These are phyloP conservation scores for Epirrhoe alternata DNA, from an alignment of 2,888 invertebrate genomes.

Conservation along the genomic window DNA sequence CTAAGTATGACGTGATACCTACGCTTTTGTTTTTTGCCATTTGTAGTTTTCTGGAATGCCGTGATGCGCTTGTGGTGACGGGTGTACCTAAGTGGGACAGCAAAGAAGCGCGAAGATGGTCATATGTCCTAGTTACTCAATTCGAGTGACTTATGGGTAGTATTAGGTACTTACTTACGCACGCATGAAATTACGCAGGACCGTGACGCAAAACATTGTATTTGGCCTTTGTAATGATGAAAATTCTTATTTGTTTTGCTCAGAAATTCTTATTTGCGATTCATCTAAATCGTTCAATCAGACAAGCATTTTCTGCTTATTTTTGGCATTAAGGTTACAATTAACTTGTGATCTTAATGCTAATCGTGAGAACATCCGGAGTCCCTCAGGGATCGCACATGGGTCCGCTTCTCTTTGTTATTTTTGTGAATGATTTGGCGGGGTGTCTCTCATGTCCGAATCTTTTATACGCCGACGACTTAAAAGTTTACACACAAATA, in stretches of 20 bases:
- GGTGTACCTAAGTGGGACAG: not conserved
- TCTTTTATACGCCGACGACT: too few species aligned
- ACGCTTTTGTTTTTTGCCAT: not conserved
- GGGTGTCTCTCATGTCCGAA: too few species aligned
- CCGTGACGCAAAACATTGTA: not conserved
- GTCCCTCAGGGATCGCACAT: too few species aligned
- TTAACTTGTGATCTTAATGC: too few species aligned
- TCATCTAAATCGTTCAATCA: not conserved
- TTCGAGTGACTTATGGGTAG: conserved; percentile 2
- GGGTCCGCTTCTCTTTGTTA: too few species aligned
- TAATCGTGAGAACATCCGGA: too few species aligned
- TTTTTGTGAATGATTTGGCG: too few species aligned
- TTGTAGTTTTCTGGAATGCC: not conserved
- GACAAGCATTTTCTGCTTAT: too few species aligned
- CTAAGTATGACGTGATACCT: too few species aligned
- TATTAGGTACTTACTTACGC: too few species aligned
- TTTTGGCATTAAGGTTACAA: too few species aligned
- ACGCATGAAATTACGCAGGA: not conserved
- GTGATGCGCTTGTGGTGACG: not conserved
- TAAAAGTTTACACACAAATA: too few species aligned
- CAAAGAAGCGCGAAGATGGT: not conserved
- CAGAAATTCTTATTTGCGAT: not conserved
- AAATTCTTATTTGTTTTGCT: not conserved
- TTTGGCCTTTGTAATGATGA: not conserved
- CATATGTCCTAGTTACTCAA: conserved; percentile 23